A percentile compares a stretch with the other conserved stretches of the same genome.
Evolutionary conservation across 1,140 invertebrate species (phyloP).

Genomic region (Lepidurus apus): DNA sequence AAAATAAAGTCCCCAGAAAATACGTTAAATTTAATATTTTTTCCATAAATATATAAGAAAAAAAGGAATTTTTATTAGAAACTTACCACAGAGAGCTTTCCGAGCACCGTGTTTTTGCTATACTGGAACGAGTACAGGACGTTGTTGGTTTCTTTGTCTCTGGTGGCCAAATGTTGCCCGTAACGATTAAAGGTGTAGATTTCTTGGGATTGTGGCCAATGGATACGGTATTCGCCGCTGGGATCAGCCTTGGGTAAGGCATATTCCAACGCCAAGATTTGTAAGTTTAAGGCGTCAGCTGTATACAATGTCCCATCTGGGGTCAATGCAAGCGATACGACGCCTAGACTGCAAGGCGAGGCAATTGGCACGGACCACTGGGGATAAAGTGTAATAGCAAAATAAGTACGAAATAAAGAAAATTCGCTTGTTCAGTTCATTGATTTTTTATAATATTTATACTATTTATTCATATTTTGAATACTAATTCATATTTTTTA

Average conservation of each 20-base stretch:
- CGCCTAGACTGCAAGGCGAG: slow-evolving; percentile 48
- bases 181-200: slow-evolving; percentile 89
- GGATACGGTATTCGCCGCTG: slow-evolving; percentile 86
- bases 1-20: slow-evolving; percentile 14
- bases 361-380: slow-evolving; percentile 3
- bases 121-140: slow-evolving; percentile 91
- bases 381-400: neutral
- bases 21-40: slow-evolving; percentile 7
- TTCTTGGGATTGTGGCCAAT: slow-evolving; percentile 82
- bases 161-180: slow-evolving; percentile 89
- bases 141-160: slow-evolving; percentile 85
- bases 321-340: slow-evolving; percentile 85
- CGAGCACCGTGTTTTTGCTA: slow-evolving; percentile 93
- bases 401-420: too few species aligned
- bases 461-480: too few species aligned
- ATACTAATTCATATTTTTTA: too few species aligned
- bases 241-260: slow-evolving; percentile 76
- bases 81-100: slow-evolving; percentile 66
- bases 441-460: too few species aligned
- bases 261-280: slow-evolving; percentile 82
- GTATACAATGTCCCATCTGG: slow-evolving; percentile 90
- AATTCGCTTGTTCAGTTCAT: too few species aligned
- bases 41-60: neutral
- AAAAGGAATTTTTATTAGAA: neutral
- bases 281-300: slow-evolving; percentile 62